phyloP scores from a whole-genome alignment of 2,888 invertebrate genomes.

The Serripes groenlandicus region DNA sequence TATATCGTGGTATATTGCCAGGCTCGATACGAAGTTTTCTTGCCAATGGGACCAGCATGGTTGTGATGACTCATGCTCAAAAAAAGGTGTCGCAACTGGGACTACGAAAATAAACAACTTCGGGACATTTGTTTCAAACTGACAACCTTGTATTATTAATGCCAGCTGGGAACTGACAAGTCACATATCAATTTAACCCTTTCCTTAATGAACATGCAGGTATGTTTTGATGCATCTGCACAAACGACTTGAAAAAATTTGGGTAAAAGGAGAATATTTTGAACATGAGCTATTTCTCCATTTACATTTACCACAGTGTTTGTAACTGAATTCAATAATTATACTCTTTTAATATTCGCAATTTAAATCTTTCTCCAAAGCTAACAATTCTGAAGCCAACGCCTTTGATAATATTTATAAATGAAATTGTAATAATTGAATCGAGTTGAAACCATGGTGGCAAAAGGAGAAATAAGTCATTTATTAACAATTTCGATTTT shows the following conservation, averaged over 20 bases:
- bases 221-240: not conserved
- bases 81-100: constrained; percentile 83
- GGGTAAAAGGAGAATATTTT: not conserved
- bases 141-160: not conserved
- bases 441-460: no score
- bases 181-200: not conserved
- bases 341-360: no score
- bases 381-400: no score
- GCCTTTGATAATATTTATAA: no score
- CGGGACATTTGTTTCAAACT: no score
- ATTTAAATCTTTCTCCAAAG: no score
- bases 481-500: no score
- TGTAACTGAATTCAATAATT: no score
- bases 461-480: no score
- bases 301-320: no score
- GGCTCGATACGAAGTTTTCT: constrained; percentile 84
- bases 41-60: constrained; percentile 85
- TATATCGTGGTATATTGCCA: constrained; percentile 84
- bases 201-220: not conserved
- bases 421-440: no score
- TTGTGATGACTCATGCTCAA: constrained; percentile 84
- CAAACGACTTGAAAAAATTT: not conserved
- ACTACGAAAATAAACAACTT: constrained; percentile 68
- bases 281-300: not conserved
- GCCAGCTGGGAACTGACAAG: not conserved